Evolutionary conservation across 2,888 invertebrate genomes (phyloP).

Genomic region (Autographa gamma): DNA sequence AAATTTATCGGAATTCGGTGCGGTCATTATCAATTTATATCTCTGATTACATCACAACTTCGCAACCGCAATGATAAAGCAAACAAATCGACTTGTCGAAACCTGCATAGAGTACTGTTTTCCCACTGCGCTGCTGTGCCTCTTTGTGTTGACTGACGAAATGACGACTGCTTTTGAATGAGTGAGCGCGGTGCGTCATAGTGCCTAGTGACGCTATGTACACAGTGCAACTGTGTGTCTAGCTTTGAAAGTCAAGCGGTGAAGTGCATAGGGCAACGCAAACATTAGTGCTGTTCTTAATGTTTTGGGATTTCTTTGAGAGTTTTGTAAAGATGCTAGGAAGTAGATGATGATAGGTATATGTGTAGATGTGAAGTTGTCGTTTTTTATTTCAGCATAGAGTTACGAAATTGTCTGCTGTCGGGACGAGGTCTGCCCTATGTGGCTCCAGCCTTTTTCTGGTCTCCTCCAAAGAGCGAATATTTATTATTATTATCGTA

Average conservation of each 20-base stretch:
- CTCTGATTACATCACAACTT: conserved; percentile 47
- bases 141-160: conserved; percentile 21
- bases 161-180: conserved; percentile 19
- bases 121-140: conserved; percentile 39
- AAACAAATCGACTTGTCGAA: conserved; percentile 58
- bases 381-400: no score
- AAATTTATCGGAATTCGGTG: conserved; percentile 30
- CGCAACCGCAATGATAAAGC: conserved; percentile 42
- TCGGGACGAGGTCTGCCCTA: no score
- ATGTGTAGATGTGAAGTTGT: no score
- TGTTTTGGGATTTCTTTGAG: conserved; percentile 27
- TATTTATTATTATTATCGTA: no score
- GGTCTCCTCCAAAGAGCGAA: no score
- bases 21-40: conserved; percentile 18
- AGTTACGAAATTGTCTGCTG: no score
- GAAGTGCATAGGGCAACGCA: conserved; percentile 37
- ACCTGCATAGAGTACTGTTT: conserved; percentile 58
- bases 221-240: conserved; percentile 44
- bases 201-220: conserved; percentile 19
- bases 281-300: conserved; percentile 50
- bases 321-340: neutral
- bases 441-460: no score
- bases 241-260: conserved; percentile 28
- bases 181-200: conserved; percentile 35
- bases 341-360: neutral